phyloP scores from a whole-genome alignment of 2,888 invertebrate genomes.

The Noctua janthina region DNA sequence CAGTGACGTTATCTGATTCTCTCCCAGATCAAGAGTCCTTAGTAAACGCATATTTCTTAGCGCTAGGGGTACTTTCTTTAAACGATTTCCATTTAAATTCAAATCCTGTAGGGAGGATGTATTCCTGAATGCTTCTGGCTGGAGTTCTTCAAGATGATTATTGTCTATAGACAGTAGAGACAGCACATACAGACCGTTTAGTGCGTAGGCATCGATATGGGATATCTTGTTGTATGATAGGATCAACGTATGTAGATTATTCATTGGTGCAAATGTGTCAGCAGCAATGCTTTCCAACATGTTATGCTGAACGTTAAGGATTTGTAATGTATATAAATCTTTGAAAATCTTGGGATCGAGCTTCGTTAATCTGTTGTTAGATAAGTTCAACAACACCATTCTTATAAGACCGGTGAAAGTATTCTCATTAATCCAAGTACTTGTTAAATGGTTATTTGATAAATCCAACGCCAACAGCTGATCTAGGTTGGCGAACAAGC shows the following conservation, averaged over 20 bases:
- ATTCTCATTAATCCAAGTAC: slow-evolving; percentile 95
- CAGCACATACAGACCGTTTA: slow-evolving; percentile 96
- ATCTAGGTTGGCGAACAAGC: slow-evolving; percentile 95
- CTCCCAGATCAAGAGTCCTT: slow-evolving; percentile 96
- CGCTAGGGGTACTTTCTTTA: slow-evolving; percentile 95
- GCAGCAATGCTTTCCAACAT: slow-evolving; percentile 95
- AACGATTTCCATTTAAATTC: slow-evolving; percentile 96
- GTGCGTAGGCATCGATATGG: slow-evolving; percentile 95
- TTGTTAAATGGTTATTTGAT: slow-evolving; percentile 96
- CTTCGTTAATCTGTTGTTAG: slow-evolving; percentile 95
- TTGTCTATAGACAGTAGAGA: slow-evolving; percentile 96
- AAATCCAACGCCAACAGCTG: slow-evolving; percentile 95
- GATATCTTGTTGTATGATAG: slow-evolving; percentile 96
- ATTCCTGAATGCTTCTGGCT: slow-evolving; percentile 97
- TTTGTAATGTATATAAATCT: slow-evolving; percentile 96
- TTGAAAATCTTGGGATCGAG: slow-evolving; percentile 96
- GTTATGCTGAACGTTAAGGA: slow-evolving; percentile 96
- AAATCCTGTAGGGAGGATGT: slow-evolving; percentile 97
- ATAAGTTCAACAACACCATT: slow-evolving; percentile 95
- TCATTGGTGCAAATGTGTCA: slow-evolving; percentile 97
- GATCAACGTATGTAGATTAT: slow-evolving; percentile 96
- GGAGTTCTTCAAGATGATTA: slow-evolving; percentile 95
- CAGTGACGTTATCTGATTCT: slow-evolving; percentile 95
- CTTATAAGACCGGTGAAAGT: slow-evolving; percentile 97
- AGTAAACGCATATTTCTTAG: slow-evolving; percentile 96